Conservation (phyloP, 92 coral and sea anemone genomes). For the Zoanthus gigantus region DNA sequence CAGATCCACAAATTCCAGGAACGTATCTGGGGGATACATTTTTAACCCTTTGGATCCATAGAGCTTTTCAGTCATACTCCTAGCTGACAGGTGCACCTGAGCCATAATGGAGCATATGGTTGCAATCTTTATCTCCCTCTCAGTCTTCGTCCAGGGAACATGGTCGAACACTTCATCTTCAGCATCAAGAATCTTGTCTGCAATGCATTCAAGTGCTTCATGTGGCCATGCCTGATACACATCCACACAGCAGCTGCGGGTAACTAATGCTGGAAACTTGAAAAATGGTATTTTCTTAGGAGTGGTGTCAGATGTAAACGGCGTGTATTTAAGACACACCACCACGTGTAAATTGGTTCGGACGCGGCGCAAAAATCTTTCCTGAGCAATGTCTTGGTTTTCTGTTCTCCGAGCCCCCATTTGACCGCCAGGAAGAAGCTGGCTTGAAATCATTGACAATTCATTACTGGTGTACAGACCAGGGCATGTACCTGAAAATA, state of each 20-base stretch:
- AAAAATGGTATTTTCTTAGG: slow-evolving; percentile 65
- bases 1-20: slow-evolving; percentile 84
- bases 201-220: slow-evolving; percentile 82
- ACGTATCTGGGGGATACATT: slow-evolving; percentile 88
- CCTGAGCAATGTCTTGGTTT: slow-evolving; percentile 91
- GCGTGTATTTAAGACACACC: slow-evolving; percentile 73
- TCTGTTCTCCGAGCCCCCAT: slow-evolving; percentile 86
- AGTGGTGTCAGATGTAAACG: slow-evolving; percentile 52
- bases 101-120: slow-evolving; percentile 93
- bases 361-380: slow-evolving; percentile 95
- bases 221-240: slow-evolving; percentile 90
- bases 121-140: slow-evolving; percentile 62
- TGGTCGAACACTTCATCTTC: slow-evolving; percentile 61
- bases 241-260: slow-evolving; percentile 90
- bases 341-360: slow-evolving; percentile 88
- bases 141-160: slow-evolving; percentile 69
- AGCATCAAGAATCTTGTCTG: slow-evolving; percentile 70
- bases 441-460: slow-evolving; percentile 81
- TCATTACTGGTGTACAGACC: slow-evolving; percentile 88
- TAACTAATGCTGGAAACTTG: slow-evolving; percentile 79
- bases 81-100: slow-evolving; percentile 84
- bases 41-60: slow-evolving; percentile 76
- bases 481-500: slow-evolving; percentile 82
- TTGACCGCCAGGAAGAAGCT: slow-evolving; percentile 93
- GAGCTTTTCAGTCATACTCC: slow-evolving; percentile 71